phyloP scores from a whole-genome alignment of 2,888 invertebrate species.

The Drosophila anceps region DNA sequence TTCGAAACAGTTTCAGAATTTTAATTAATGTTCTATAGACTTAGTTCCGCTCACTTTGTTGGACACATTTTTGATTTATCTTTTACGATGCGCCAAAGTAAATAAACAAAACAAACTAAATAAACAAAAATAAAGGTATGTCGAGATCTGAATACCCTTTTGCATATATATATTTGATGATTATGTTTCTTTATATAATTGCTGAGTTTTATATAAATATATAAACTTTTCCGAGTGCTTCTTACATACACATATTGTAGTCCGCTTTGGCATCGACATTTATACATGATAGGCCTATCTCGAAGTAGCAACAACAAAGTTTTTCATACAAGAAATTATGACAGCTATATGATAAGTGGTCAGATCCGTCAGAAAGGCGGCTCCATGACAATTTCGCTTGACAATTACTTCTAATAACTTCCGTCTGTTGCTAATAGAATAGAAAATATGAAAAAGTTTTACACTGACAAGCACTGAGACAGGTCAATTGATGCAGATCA shows the following conservation, averaged over 20 bases:
- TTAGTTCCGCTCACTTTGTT: conserved; percentile 61
- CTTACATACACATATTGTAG: background rate
- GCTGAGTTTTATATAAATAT: background rate
- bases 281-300: background rate
- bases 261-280: background rate
- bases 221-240: background rate
- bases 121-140: background rate
- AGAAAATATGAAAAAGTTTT: background rate
- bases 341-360: background rate
- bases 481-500: background rate
- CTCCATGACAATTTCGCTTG: background rate
- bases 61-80: conserved; percentile 43
- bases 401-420: background rate
- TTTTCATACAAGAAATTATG: background rate
- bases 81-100: conserved; percentile 20
- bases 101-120: background rate
- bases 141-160: background rate
- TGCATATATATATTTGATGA: background rate
- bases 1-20: conserved; percentile 38
- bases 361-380: background rate
- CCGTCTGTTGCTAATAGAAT: background rate
- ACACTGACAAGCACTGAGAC: background rate
- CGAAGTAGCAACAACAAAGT: background rate
- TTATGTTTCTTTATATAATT: background rate
- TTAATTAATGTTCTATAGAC: conserved; percentile 32